Percentiles rank a stretch among this genome's conserved stretches.
phyloP scores from a whole-genome alignment of 2,113 vertebrate genomes.

The Oryzias curvinotus region DNA sequence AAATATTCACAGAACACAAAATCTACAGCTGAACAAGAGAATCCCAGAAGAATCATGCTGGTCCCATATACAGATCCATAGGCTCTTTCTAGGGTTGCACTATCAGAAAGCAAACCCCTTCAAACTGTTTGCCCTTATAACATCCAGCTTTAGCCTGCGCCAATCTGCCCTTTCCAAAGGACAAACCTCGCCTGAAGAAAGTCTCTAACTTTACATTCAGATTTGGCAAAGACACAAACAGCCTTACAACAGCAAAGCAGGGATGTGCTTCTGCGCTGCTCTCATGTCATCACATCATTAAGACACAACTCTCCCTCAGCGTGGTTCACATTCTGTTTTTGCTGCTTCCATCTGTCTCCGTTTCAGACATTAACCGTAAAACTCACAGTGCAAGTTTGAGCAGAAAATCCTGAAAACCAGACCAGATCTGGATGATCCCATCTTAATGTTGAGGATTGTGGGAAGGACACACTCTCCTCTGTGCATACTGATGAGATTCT shows the following conservation, averaged over 20 bases:
- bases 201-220: slow-evolving; percentile 30
- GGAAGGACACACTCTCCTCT: slow-evolving; percentile 18
- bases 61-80: neutral
- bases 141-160: slow-evolving; percentile 35
- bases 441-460: slow-evolving; percentile 41
- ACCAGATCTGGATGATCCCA: slow-evolving; percentile 48
- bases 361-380: neutral
- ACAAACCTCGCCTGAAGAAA: slow-evolving; percentile 38
- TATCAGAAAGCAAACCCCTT: neutral
- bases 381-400: slow-evolving; percentile 14
- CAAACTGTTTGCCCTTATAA: neutral
- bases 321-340: slow-evolving; percentile 15
- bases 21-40: neutral
- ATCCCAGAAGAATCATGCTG: neutral
- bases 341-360: neutral
- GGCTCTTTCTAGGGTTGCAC: neutral
- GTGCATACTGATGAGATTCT: slow-evolving; percentile 42
- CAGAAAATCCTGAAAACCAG: slow-evolving; percentile 34
- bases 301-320: slow-evolving; percentile 13
- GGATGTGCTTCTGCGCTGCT: slow-evolving; percentile 5
- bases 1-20: neutral
- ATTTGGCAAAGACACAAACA: slow-evolving; percentile 29
- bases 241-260: slow-evolving; percentile 3
- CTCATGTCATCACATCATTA: neutral
- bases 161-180: slow-evolving; percentile 46